Evolutionary conservation across 2,888 invertebrate species (phyloP), one percentile per base, ranked within the genome.

Genomic region (Tetrapedia diversipes): DNA sequence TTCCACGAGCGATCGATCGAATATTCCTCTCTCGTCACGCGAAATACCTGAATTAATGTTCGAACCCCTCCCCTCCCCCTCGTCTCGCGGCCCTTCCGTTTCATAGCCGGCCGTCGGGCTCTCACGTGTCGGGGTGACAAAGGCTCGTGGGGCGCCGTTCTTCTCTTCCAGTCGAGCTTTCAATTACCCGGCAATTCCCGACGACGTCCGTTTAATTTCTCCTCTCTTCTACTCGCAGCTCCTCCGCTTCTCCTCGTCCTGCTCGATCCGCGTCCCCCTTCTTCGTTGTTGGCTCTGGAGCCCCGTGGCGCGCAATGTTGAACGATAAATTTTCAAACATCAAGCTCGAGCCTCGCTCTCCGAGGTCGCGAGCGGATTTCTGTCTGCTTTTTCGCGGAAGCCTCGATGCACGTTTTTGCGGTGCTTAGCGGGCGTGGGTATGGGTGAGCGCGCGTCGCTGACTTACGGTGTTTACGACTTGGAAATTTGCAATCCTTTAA

Each of bases 111-210:
- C 80, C 84, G 82, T 78, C 81, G 79, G 78, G 74, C 74, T 81
- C 78, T 59, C 78, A 60, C 79, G 77, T 78, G 73, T 73, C 70
- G 65, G 67, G 68, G 79, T 82, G 85, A 86, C 85, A 86, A 87
- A 86, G 85, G 82, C 83, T 71, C 79, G 79, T 75, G 81, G 79
- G 74, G 70, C 69, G 71, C 73, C 80, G 83, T 85, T 80, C 86
- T 86, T 85, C 86, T 80, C 78, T 79, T 43, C 76, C 79, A 83
- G 82, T 80, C 75, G 84, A 81, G 87, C 85, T 89, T 89, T 89
- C 88, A 89, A 89, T 89, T 88, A 88, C 87, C 86, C 80, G 79
- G 86, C 88, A 87, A 86, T 88, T 89, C 87, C 81, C 80, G 80
- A 85, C 86, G 83, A 87, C 87, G 84, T 82, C 81, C 87, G 87